These are phyloP conservation scores for Aplochiton taeniatus DNA, from an alignment of 2,797 vertebrate genomes.

Conservation along the genomic window DNA sequence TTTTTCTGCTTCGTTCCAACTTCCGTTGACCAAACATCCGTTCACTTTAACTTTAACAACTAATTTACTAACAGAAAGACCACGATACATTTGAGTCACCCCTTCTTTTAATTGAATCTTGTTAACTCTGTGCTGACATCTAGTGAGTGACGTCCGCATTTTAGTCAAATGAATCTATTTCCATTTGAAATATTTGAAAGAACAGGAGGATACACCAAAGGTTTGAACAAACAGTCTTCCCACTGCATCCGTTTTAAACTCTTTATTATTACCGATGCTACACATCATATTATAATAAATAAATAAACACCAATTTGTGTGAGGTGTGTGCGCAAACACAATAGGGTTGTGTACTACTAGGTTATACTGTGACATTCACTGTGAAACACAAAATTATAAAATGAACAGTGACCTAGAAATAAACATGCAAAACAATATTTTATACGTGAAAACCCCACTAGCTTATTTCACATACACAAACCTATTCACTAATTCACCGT, in stretches of 20 bases:
- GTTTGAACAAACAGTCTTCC: not conserved
- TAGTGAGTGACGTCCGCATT: slow-evolving; percentile 51
- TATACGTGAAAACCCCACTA: not conserved
- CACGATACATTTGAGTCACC: not conserved
- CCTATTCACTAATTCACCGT: too few species aligned
- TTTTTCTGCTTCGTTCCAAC: too few species aligned
- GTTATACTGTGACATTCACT: not conserved
- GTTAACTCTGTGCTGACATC: slow-evolving; percentile 57
- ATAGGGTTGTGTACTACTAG: not conserved
- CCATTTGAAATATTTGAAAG: not conserved
- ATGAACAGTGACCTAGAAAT: not conserved
- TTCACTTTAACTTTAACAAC: too few species aligned
- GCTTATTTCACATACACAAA: too few species aligned
- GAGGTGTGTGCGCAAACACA: slow-evolving; percentile 27
- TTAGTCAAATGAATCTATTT: not conserved
- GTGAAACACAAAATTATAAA: slow-evolving; percentile 9
- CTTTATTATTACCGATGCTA: slow-evolving; percentile 41
- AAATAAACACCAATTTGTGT: slow-evolving; percentile 22
- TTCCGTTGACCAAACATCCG: too few species aligned
- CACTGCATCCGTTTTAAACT: not conserved
- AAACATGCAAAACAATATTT: not conserved
- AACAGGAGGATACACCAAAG: not conserved
- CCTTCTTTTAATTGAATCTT: not conserved
- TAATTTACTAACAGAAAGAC: too few species aligned
- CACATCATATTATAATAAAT: slow-evolving; percentile 16